Evolutionary conservation across 2,113 vertebrate species (phyloP), one percentile per base, ranked within the genome.

Genomic region (Triplophysa siluroides): DNA sequence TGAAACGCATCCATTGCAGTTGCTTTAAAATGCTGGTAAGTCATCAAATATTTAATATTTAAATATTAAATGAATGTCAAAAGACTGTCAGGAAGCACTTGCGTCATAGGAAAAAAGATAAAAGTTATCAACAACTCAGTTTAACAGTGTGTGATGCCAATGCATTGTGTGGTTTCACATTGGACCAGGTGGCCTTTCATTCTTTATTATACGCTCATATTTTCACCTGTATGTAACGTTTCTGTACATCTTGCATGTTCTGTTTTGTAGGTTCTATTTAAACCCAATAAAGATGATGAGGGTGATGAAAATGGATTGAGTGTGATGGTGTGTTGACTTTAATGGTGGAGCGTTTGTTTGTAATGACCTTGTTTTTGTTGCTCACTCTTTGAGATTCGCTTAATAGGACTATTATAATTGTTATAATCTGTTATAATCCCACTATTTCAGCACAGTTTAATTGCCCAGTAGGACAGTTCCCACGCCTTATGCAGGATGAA

Each of bases 21-120:
- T 65, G 38, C 50, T 74, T 24, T 64, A 38, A 52, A 45, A 73
- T 8, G 54, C 11, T 58, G 38, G 63, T 74, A 78, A 74, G 63
- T 82, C 45, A 63, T 78, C 33, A 63, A 38, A 85, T 80, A 80
- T 85, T 85, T 85, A 74, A 74, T 69, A 65, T 82, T 85, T 85
- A 85, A 77, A 80, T 82, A 68, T 79, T 82, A 19, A 74, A 29
- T 80, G 29, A 72, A 74, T 63, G 23, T 82, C 19, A 54, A 60
- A 45, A 29, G 2, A 33, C 19, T 29, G 19, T 47, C 7, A 47
- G 43, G 41, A 75, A 52, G 12, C 38, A 69, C 24, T 65, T 68
- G 19, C 38, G 65, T 9, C 56, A 10, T 45, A 10, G 29, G 26
- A 6, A 50, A 71, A 50, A 6, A 16, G 5, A 62, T 54, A 5